These are phyloP conservation scores for Brachymystax lenok DNA, from an alignment of 2,797 vertebrate genomes.

Conservation along the genomic window DNA sequence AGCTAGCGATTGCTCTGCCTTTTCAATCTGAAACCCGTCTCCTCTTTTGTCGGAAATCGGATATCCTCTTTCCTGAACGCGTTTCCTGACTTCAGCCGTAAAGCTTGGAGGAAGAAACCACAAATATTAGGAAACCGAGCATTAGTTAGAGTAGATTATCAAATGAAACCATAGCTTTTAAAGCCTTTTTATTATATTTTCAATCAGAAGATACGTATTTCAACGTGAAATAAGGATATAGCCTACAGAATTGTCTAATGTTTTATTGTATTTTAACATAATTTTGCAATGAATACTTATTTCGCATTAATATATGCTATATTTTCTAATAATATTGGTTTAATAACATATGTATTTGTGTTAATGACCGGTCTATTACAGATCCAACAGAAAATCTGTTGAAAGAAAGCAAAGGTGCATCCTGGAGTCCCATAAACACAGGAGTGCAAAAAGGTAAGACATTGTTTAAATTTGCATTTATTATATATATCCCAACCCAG, in stretches of 20 bases:
- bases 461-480: not conserved
- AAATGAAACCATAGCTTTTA: conserved; percentile 40
- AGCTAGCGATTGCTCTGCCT: conserved; percentile 50
- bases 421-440: conserved; percentile 90
- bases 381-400: conserved; percentile 93
- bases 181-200: not conserved
- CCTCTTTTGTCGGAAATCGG: conserved; percentile 93
- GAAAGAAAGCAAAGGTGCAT: conserved; percentile 90
- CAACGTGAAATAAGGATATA: too few species aligned
- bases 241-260: not conserved
- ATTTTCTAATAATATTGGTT: not conserved
- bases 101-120: conserved; percentile 54
- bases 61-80: conserved; percentile 99
- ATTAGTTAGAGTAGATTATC: conserved; percentile 31
- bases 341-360: conserved; percentile 2
- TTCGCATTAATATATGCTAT: too few species aligned
- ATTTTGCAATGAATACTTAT: too few species aligned
- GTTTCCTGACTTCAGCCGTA: conserved; percentile 89
- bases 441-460: conserved; percentile 93
- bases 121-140: conserved; percentile 52
- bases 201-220: conserved; percentile 5
- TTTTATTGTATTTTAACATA: too few species aligned
- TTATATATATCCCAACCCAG: not conserved
- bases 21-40: conserved; percentile 79
- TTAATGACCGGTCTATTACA: conserved; percentile 62